Evolutionary conservation across 2,113 vertebrate genomes (phyloP).

Genomic region (Piliocolobus tephrosceles): DNA sequence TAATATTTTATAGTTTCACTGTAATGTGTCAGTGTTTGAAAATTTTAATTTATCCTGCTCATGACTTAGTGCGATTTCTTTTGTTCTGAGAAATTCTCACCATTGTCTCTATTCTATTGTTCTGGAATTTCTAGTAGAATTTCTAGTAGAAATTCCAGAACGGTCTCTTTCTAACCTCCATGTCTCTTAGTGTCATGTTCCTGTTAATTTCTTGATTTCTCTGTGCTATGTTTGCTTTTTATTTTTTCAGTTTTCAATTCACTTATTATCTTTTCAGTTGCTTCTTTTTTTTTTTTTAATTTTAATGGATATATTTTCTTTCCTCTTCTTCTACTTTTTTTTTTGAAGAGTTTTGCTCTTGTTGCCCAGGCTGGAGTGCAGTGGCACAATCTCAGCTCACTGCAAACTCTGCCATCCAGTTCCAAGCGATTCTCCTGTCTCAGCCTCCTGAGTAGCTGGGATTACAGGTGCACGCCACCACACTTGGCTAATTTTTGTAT

Average conservation of each 20-base stretch:
- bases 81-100: constrained; percentile 4
- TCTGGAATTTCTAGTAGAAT: not conserved
- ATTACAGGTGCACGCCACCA: no score
- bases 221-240: not conserved
- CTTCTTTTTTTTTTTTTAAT: not conserved
- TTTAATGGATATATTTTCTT: not conserved
- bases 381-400: no score
- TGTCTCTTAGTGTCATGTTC: not conserved
- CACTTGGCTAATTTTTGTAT: no score
- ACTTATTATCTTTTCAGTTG: not conserved
- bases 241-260: not conserved
- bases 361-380: no score
- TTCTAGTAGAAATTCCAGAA: not conserved
- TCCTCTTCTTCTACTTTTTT: not conserved
- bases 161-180: not conserved
- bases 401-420: no score
- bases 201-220: not conserved
- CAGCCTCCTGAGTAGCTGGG: no score
- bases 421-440: no score
- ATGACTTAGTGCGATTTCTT: not conserved
- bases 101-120: not conserved
- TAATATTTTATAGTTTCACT: not conserved
- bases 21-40: not conserved
- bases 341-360: no score
- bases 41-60: not conserved